Base-by-base conservation (phyloP, 2,797 vertebrate genomes). In the Caiman crocodilus region DNA sequence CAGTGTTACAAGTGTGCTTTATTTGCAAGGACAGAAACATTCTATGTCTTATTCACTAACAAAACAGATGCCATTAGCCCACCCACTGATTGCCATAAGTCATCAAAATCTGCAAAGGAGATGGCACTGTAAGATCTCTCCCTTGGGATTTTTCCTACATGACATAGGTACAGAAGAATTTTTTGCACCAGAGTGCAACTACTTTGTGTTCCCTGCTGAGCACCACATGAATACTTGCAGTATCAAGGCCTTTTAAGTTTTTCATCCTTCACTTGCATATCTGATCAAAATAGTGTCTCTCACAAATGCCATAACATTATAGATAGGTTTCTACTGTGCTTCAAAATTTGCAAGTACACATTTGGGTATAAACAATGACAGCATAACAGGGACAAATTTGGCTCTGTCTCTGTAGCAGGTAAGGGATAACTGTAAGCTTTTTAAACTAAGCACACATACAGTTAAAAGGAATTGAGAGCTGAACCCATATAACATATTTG, bases 301-400 rank as follows among this genome's bases (percentile, higher is more conserved):
- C 73, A 69, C 6, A 83, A 85, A 82, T 0, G 0, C 4, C 15
- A 17, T 16, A 15, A 35, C 79, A 67, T 42, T 84, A 16, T 79
- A 0, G 0, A 55, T 2, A 25, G n/a, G 4, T 2, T 0, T 7
- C 17, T 50, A 50, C 3, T 14, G 13, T 10, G 9, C 42, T 50
- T 50, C 10, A 50, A 71, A 77, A 4, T 75, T 79, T 76, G 7
- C 59, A 77, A 61, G 42, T 50, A 50, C 42, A 50, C 42, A 50
- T 83, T 82, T 61, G 26, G 15, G 1, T 63, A 15, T 5, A 79
- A 35, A 55, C 3, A 64, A 61, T 5, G 87, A 14, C 71, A 90
- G 79, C 64, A 60, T 76, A 9, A 63, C 1, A 10, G 21, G 9
- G 23, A 85, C 32, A 6, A 90, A 60, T 79, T 77, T 90, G 11